phyloP scores from a whole-genome alignment of 2,797 vertebrate species.

The Salarias fasciatus region DNA sequence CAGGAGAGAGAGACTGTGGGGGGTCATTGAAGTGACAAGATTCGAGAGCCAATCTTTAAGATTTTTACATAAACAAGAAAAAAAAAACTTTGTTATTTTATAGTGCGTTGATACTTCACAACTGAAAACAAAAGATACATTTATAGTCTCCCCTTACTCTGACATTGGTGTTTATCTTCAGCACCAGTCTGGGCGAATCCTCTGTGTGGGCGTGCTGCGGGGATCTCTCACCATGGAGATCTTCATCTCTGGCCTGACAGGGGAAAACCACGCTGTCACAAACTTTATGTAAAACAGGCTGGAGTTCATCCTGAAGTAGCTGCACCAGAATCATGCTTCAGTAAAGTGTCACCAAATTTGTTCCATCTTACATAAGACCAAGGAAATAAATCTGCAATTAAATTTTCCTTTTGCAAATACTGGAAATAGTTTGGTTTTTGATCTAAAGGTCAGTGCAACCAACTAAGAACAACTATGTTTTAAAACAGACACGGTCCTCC shows the following conservation, averaged over 20 bases:
- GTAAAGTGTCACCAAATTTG: conserved; percentile 44
- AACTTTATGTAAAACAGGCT: conserved; percentile 28
- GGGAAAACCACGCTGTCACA: conserved; percentile 57
- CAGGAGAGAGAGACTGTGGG: conserved; percentile 80
- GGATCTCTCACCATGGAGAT: conserved; percentile 78
- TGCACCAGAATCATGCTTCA: conserved; percentile 30
- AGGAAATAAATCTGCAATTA: conserved; percentile 47
- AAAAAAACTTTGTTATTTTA: conserved; percentile 30
- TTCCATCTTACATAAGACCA: conserved; percentile 42
- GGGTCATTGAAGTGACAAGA: conserved; percentile 62
- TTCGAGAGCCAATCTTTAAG: conserved; percentile 2
- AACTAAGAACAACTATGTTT: conserved; percentile 37
- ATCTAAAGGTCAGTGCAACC: conserved; percentile 45
- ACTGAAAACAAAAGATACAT: conserved; percentile 44
- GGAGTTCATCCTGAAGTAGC: conserved; percentile 20
- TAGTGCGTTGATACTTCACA: conserved; percentile 25
- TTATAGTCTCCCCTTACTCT: conserved; percentile 75
- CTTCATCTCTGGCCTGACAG: conserved; percentile 82
- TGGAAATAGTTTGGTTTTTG: conserved; percentile 27
- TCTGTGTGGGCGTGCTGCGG: conserved; percentile 75
- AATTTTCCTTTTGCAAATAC: conserved; percentile 42
- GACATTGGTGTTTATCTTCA: conserved; percentile 82
- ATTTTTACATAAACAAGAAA: conserved; percentile 12
- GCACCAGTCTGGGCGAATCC: conserved; percentile 79
- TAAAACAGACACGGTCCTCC: conserved; percentile 49